Conservation (phyloP, 2,113 vertebrate species). For the Ceyx margarethae region DNA sequence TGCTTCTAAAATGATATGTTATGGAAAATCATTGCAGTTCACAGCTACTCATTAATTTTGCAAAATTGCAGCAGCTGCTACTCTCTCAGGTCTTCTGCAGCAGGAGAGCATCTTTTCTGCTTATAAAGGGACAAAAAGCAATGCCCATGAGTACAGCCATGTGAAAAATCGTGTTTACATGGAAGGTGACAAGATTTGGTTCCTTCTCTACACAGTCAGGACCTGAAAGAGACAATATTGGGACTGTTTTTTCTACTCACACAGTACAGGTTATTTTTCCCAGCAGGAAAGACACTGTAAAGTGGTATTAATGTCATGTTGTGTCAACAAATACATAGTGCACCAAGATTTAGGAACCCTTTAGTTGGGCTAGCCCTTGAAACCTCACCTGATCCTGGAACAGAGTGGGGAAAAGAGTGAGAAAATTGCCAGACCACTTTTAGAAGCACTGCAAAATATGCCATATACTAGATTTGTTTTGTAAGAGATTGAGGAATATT, state of each 20-base stretch:
- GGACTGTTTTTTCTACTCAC: neutral
- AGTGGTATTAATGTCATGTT: neutral
- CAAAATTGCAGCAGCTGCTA: conserved; percentile 5
- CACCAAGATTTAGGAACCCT: neutral
- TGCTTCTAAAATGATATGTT: conserved; percentile 37
- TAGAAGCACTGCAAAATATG: neutral
- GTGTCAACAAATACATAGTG: neutral
- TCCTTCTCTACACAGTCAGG: neutral
- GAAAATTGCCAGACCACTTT: neutral
- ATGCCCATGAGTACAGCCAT: neutral
- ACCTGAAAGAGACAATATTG: neutral
- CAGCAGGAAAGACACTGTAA: neutral
- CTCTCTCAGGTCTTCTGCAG: neutral
- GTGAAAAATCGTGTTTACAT: neutral
- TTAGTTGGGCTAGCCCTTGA: neutral
- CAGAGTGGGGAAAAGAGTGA: neutral
- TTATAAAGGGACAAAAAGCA: neutral
- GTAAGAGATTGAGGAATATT: neutral
- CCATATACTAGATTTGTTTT: neutral
- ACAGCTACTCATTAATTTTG: conserved; percentile 50
- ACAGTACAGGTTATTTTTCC: neutral
- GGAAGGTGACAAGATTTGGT: neutral
- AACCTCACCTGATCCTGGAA: neutral
- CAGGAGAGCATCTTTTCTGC: neutral
- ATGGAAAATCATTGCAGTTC: conserved; percentile 49